Evolutionary conservation across 2,797 vertebrate species (phyloP), one percentile per base, ranked within the genome.

Genomic region (Anabacerthia variegaticeps): DNA sequence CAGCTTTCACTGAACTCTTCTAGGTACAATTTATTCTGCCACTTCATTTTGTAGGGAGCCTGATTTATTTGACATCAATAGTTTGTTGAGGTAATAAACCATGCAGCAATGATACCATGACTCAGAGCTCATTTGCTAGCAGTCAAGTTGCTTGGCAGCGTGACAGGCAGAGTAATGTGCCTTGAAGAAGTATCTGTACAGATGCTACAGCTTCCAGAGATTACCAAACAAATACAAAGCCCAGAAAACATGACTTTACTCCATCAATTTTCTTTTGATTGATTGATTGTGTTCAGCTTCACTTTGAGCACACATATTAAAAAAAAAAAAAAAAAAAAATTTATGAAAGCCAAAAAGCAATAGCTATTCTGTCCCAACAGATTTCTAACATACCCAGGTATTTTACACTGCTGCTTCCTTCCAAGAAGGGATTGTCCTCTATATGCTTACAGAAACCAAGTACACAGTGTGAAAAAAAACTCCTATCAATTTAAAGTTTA

Each of bases 21-120:
- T 65, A 88, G 79, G 78, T 94, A 82, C 94, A 91, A 95, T 86
- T 93, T 83, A 95, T 95, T 93, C 95, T 96, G 90, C 89, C 90
- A 92, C 92, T 96, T 96, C 92, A 82, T 89, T 95, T 95, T 91
- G 82, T 39, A 71, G 68, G 72, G 12, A 92, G 59, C 37, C 89
- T 88, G 91, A 95, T 96, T 96, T 97, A 95, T 92, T 81, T 96
- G 95, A 97, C 86, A 96, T 81, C 86, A 95, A 63, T 89, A 93
- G 85, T 95, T 95, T 96, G 94, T 67, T 89, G 94, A 95, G 88
- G 88, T 97, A 96, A 96, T 94, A 97, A 96, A 91, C 84, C 96
- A 96, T 93, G 86, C 87, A 96, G 82, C 76, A 94, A 51, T 56
- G 78, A 90, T 81, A 74, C 44, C 72, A 80, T 95, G 96, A 96